Conservation (phyloP, 2,888 invertebrate genomes). For the Cyaniris semiargus region DNA sequence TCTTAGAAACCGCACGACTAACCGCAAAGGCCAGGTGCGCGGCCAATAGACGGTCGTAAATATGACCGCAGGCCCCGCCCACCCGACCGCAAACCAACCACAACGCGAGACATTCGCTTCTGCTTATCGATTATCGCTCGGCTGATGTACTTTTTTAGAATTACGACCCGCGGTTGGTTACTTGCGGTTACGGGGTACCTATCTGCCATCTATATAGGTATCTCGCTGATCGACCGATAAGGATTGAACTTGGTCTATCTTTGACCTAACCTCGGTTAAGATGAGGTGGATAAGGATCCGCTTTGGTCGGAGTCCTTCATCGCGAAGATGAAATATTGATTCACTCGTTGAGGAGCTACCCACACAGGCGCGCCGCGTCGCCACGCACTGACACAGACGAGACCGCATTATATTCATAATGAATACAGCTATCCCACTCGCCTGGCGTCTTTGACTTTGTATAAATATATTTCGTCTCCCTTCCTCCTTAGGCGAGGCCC, state of each 20-base stretch:
- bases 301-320: constrained; percentile 58
- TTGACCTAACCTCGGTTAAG: no score
- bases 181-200: constrained; percentile 43
- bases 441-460: constrained; percentile 78
- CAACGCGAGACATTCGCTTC: constrained; percentile 75
- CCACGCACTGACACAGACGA: constrained; percentile 70
- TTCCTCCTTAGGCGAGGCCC: constrained; percentile 63
- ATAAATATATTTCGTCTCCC: constrained; percentile 77
- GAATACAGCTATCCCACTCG: constrained; percentile 80
- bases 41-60: constrained; percentile 81
- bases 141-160: constrained; percentile 64
- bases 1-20: constrained; percentile 82
- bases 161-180: constrained; percentile 51
- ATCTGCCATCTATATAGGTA: not conserved
- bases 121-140: constrained; percentile 69
- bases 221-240: not conserved
- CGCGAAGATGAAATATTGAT: constrained; percentile 78
- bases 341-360: constrained; percentile 69
- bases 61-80: constrained; percentile 83
- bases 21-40: constrained; percentile 80
- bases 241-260: no score
- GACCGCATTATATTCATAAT: constrained; percentile 80
- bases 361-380: constrained; percentile 62
- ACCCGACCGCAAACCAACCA: constrained; percentile 83
- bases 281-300: constrained; percentile 45